Evolutionary conservation across 2,113 vertebrate species (phyloP).

Genomic region (Plecotus auritus): DNA sequence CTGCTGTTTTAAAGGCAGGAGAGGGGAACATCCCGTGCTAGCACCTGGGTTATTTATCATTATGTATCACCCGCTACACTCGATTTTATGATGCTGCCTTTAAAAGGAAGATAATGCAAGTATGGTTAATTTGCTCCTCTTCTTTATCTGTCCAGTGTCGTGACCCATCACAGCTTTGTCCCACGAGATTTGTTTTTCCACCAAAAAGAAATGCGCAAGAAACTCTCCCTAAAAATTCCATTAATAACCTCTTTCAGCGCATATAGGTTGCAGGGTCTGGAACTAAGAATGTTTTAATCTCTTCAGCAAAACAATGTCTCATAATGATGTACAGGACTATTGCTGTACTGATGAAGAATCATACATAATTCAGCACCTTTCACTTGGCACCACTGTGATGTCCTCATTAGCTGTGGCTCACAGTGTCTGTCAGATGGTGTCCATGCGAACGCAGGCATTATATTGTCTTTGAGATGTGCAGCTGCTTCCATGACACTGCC

Average conservation of each 20-base stretch:
- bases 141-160: constrained; percentile 88
- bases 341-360: constrained; percentile 99
- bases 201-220: constrained; percentile 89
- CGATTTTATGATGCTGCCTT: constrained; percentile 86
- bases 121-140: constrained; percentile 92
- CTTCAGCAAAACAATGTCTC: constrained; percentile 99
- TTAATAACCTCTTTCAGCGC: constrained; percentile 91
- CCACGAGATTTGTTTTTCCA: constrained; percentile 89
- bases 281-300: constrained; percentile 97
- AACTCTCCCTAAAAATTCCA: constrained; percentile 94
- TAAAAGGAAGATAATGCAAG: constrained; percentile 91
- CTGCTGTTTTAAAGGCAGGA: constrained; percentile 85
- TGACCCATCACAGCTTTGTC: constrained; percentile 89
- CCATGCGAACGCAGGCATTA: constrained; percentile 99
- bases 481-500: constrained; percentile 99
- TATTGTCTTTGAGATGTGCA: constrained; percentile 99
- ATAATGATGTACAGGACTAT: constrained; percentile 99
- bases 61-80: constrained; percentile 82
- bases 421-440: constrained; percentile 99
- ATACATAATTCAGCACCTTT: constrained; percentile 99
- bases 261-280: constrained; percentile 93
- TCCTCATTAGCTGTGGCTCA: constrained; percentile 99
- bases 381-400: constrained; percentile 99
- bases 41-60: constrained; percentile 91
- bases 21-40: constrained; percentile 78